phyloP scores from a whole-genome alignment of 2,797 vertebrate species.

The Semaprochilodus insignis region DNA sequence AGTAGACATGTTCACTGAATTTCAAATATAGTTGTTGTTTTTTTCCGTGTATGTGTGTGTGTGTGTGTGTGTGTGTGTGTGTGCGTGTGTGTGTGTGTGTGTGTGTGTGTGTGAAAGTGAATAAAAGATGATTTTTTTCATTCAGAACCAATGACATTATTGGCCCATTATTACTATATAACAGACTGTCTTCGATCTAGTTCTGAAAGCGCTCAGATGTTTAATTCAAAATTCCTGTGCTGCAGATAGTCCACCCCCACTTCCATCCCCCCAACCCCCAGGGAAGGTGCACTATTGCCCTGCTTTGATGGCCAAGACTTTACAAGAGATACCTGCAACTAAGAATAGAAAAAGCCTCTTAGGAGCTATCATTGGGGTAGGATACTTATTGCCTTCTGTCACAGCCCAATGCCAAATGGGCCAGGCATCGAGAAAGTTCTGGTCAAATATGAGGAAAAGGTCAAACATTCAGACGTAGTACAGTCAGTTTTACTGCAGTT shows the following conservation, averaged over 20 bases:
- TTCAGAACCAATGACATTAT: neutral
- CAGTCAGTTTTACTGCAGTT: neutral
- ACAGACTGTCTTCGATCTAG: neutral
- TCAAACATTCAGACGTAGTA: neutral
- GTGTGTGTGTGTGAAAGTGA: too few species aligned
- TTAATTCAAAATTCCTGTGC: neutral
- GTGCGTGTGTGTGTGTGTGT: too few species aligned
- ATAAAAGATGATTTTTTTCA: neutral
- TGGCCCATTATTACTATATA: neutral
- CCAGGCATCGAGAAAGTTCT: slow-evolving; percentile 50
- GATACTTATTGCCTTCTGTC: slow-evolving; percentile 61
- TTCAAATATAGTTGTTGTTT: neutral
- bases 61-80: too few species aligned
- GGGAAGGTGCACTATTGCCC: neutral
- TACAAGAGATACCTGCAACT: slow-evolving; percentile 56
- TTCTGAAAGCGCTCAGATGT: neutral
- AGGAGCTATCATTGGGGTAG: slow-evolving; percentile 63
- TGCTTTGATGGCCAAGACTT: neutral
- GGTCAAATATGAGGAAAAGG: slow-evolving; percentile 12
- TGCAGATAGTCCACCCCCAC: neutral
- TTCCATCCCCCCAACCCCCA: too few species aligned
- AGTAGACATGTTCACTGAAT: neutral
- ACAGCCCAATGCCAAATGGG: slow-evolving; percentile 58
- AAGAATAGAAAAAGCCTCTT: slow-evolving; percentile 74
- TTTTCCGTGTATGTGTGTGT: too few species aligned